Evolutionary conservation across 2,113 vertebrate genomes (phyloP), one percentile per base, ranked within the genome.

Genomic region (Trinectes maculatus): DNA sequence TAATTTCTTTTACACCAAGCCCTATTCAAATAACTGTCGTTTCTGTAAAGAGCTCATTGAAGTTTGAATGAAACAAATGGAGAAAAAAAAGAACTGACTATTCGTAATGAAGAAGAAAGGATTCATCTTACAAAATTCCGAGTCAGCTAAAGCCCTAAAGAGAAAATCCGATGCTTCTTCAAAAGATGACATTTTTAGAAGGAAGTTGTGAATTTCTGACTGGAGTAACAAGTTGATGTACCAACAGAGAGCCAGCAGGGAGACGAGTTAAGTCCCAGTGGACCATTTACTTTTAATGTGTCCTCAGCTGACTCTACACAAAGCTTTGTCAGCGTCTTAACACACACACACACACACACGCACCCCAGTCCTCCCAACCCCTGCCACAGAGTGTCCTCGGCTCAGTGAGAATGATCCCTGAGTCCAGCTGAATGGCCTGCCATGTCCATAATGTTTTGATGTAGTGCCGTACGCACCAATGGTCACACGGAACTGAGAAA

Each of bases 201-300:
- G 39, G 60, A 60, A 66, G 67, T 73, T 69, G 52, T 72, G 62
- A 63, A 79, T 61, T 58, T 74, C 59, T 63, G 70, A 81, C 42
- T 69, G 60, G 71, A 74, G 65, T 28, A 58, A 47, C 83, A 87
- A 89, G 87, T 89, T 83, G 80, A 26, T 75, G 61, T 75, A 78
- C 51, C 76, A 80, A 72, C 75, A 67, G 64, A 64, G 56, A 80
- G 77, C 58, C 52, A 66, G 69, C 37, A 77, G 65, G 63, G 75
- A 71, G 60, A 53, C 69, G 80, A 76, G 70, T 43, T 43, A 61
- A 79, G 71, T 85, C 85, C 70, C 79, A 22, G 64, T 31, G 79
- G 85, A 70, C 79, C 80, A 70, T 82, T 89, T 87, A 82, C 73
- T 85, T 80, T 85, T 81, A 87, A 89, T 74, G 84, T 51, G 64